A percentile compares a stretch with the other conserved stretches of the same genome.
phyloP scores from a whole-genome alignment of 2,888 invertebrate genomes.

The Mesorhabditis spiculigera region DNA sequence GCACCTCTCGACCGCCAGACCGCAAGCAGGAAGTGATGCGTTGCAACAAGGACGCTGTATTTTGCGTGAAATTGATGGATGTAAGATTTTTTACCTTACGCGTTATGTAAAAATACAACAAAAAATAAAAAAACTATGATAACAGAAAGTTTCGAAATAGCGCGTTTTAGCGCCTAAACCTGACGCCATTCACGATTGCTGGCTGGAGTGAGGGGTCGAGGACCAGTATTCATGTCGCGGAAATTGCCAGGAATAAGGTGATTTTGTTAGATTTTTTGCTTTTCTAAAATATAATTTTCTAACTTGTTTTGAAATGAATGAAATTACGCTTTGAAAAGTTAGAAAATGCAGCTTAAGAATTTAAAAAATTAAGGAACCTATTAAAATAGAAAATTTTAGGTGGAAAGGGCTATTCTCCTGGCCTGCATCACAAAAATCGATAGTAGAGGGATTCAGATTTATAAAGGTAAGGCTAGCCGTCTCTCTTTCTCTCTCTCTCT shows the following conservation, averaged over 20 bases:
- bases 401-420: conserved; percentile 42
- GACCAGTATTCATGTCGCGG: conserved; percentile 54
- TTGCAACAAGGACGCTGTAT: conserved; percentile 52
- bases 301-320: not conserved
- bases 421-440: conserved; percentile 52
- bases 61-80: conserved; percentile 53
- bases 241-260: conserved; percentile 40
- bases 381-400: conserved; percentile 9
- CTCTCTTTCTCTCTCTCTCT: too few species aligned
- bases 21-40: conserved; percentile 51
- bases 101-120: not conserved
- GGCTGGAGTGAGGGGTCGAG: conserved; percentile 50
- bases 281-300: not conserved
- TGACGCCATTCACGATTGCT: conserved; percentile 39
- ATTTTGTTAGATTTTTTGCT: not conserved
- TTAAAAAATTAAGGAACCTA: not conserved
- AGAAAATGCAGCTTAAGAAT: not conserved
- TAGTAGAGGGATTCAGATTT: conserved; percentile 51
- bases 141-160: not conserved
- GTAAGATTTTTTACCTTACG: conserved; percentile 9
- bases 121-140: not conserved
- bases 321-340: not conserved
- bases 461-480: conserved; percentile 32
- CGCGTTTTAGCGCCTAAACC: conserved; percentile 22
- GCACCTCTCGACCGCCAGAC: conserved; percentile 46